A percentile compares a stretch with the other conserved stretches of the same genome.
These are phyloP conservation scores for Drosophila leontia DNA, from an alignment of 1,140 invertebrate species.

Conservation along the genomic window DNA sequence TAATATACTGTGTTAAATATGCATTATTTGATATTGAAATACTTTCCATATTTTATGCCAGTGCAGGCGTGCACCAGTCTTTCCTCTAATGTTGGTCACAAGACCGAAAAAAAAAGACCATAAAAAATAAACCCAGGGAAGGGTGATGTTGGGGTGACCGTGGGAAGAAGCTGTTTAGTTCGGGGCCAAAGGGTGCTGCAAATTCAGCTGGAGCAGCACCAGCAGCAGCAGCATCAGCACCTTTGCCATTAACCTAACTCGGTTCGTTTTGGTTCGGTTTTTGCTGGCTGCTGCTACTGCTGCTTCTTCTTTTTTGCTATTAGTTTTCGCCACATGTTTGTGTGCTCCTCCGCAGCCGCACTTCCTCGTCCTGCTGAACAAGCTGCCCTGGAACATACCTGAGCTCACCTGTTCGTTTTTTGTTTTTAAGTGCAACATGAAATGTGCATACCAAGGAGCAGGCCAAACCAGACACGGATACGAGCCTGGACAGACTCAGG, in stretches of 20 bases:
- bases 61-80: conserved; percentile 32
- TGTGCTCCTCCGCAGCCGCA: conserved; percentile 7
- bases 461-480: conserved; percentile 45
- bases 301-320: conserved; percentile 64
- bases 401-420: conserved; percentile 46
- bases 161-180: conserved; percentile 5
- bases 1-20: too few relatives aligned
- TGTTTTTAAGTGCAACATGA: conserved; percentile 80
- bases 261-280: conserved; percentile 37
- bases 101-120: conserved; percentile 20
- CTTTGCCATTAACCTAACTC: conserved; percentile 76
- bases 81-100: conserved; percentile 27
- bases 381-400: conserved; percentile 18
- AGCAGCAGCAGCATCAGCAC: conserved; percentile 61
- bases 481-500: conserved; percentile 30
- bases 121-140: not conserved
- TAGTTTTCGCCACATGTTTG: conserved; percentile 74
- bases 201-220: conserved; percentile 39
- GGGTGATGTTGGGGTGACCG: not conserved
- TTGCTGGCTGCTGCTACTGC: conserved; percentile 13
- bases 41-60: not conserved
- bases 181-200: conserved; percentile 39
- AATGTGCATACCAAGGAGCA: conserved; percentile 79
- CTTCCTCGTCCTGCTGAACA: not conserved
- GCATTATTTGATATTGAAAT: too few relatives aligned